phyloP scores from a whole-genome alignment of 2,113 vertebrate species.

The Pycnonotus jocosus region DNA sequence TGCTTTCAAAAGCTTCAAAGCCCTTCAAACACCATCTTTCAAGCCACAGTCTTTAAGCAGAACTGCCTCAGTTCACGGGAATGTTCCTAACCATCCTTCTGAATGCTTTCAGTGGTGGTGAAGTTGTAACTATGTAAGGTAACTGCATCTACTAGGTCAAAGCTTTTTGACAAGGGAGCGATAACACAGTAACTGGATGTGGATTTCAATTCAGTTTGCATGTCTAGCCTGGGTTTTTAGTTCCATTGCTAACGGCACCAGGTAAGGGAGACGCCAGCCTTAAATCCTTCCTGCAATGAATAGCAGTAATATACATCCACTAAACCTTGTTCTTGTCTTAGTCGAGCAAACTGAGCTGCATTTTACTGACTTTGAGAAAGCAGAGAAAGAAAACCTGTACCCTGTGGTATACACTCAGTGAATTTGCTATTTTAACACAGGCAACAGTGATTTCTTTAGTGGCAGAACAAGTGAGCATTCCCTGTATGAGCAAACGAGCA shows the following conservation, averaged over 20 bases:
- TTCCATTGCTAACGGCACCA: background rate
- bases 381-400: background rate
- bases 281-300: background rate
- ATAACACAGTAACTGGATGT: background rate
- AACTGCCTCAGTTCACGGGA: background rate
- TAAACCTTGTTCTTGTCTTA: background rate
- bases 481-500: background rate
- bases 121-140: background rate
- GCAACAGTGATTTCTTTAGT: background rate
- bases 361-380: background rate
- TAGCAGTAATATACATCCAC: background rate
- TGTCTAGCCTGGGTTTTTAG: background rate
- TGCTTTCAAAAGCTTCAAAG: background rate
- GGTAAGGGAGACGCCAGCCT: background rate
- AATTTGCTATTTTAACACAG: background rate
- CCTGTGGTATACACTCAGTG: background rate
- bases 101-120: background rate
- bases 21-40: background rate
- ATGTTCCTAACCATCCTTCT: background rate
- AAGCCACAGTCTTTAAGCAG: background rate
- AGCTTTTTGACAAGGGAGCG: background rate
- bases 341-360: background rate
- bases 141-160: background rate
- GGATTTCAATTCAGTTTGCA: background rate
- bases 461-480: background rate